Percentiles rank a stretch among this genome's conserved stretches.
Evolutionary conservation across 2,113 vertebrate genomes (phyloP).

Genomic region (Nannobrachium achirus): DNA sequence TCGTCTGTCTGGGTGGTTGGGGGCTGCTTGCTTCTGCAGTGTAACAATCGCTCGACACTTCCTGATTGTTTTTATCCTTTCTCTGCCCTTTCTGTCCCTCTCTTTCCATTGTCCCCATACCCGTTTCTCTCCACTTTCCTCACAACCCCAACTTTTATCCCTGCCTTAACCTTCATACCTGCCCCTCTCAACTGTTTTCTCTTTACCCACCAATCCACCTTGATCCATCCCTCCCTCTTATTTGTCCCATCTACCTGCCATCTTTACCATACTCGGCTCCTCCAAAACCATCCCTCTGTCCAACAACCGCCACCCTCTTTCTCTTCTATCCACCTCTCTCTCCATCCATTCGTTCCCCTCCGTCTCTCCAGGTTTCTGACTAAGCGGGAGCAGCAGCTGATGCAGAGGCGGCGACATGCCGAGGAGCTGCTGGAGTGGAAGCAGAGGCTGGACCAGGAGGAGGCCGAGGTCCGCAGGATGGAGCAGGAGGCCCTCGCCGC

Average conservation of each 20-base stretch:
- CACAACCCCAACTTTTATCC: background rate
- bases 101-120: background rate
- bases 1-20: slow-evolving; percentile 43
- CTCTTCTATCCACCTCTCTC: slow-evolving; percentile 2
- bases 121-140: background rate
- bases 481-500: slow-evolving; percentile 92
- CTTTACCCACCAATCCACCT: background rate
- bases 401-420: slow-evolving; percentile 90
- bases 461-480: slow-evolving; percentile 89
- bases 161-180: slow-evolving; percentile 28
- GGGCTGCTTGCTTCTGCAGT: slow-evolving; percentile 34
- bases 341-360: slow-evolving; percentile 14
- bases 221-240: background rate
- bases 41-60: slow-evolving; percentile 15
- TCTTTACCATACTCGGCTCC: background rate
- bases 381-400: slow-evolving; percentile 93
- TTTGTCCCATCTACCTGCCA: background rate
- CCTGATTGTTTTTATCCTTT: slow-evolving; percentile 17
- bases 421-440: slow-evolving; percentile 95
- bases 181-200: background rate
- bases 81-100: background rate
- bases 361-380: slow-evolving; percentile 88
- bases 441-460: slow-evolving; percentile 89
- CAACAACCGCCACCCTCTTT: background rate
- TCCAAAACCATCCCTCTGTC: background rate